These are phyloP conservation scores for Lytechinus pictus DNA, from an alignment of 35 echinoderm and acorn worm species.

Conservation along the genomic window DNA sequence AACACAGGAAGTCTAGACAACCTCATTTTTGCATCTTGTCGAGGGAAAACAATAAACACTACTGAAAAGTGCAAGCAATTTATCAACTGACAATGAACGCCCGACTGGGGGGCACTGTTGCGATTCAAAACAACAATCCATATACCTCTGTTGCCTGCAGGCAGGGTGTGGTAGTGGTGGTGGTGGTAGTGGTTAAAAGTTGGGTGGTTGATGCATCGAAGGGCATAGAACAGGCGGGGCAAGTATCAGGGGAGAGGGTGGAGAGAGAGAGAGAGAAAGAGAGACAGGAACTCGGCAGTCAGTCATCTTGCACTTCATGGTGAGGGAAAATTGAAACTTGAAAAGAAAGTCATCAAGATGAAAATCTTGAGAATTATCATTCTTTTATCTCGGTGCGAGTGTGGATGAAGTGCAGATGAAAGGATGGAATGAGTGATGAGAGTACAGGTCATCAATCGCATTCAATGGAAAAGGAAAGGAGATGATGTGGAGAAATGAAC, in stretches of 20 bases:
- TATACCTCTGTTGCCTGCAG: constrained; percentile 27
- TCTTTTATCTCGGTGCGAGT: not conserved
- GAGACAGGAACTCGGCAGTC: constrained; percentile 27
- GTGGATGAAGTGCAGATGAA: not conserved
- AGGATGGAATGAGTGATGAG: not conserved
- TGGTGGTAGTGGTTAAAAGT: not conserved
- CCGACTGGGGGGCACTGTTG: not conserved
- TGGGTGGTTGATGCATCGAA: not conserved
- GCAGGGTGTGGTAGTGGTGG: not conserved
- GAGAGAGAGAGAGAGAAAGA: not conserved
- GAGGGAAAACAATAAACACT: not conserved
- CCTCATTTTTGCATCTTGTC: not conserved
- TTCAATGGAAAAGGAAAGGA: not conserved
- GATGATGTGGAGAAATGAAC: not conserved
- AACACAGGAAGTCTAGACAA: not conserved
- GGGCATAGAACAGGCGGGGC: not conserved
- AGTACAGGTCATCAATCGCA: not conserved
- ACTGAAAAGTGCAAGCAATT: not conserved
- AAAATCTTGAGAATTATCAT: not conserved
- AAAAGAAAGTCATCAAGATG: not conserved
- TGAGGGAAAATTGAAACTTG: not conserved
- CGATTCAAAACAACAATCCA: constrained; percentile 29
- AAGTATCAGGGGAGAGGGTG: not conserved
- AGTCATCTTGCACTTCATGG: constrained; percentile 23
- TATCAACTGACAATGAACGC: not conserved